A percentile compares a stretch with the other conserved stretches of the same genome.
Evolutionary conservation across 2,113 vertebrate genomes (phyloP).

Genomic region (Cepphus grylle): DNA sequence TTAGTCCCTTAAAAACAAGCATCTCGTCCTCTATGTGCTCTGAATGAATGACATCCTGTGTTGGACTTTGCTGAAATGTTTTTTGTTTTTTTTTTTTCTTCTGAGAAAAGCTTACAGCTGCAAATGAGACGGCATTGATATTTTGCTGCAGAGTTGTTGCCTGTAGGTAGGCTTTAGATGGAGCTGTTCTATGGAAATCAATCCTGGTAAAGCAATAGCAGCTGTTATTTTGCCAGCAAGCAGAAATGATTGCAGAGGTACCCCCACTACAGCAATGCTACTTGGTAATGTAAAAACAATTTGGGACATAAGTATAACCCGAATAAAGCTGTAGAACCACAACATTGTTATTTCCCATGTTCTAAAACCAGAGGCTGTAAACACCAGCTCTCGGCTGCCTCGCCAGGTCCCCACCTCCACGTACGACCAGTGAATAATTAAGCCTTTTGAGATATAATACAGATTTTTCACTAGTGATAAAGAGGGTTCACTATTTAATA

Average conservation of each 20-base stretch:
- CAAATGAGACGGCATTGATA: neutral
- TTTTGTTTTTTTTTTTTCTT: neutral
- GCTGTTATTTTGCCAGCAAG: constrained; percentile 40
- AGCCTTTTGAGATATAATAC: neutral
- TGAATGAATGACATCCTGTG: neutral
- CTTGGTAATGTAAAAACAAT: constrained; percentile 13
- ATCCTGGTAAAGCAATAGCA: constrained; percentile 32
- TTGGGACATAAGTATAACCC: neutral
- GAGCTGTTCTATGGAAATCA: constrained; percentile 54
- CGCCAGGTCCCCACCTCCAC: neutral
- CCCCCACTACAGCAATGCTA: neutral
- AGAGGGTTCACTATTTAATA: neutral
- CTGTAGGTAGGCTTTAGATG: constrained; percentile 62
- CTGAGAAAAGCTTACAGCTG: neutral
- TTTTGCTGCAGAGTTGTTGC: constrained; percentile 57
- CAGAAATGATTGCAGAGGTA: constrained; percentile 6
- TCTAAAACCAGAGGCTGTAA: neutral
- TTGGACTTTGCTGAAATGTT: neutral
- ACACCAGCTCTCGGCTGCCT: neutral
- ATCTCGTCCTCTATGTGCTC: neutral
- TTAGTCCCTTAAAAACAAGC: neutral
- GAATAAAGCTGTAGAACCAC: neutral
- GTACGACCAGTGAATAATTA: neutral
- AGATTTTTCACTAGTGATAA: neutral
- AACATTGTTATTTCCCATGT: neutral